Base-by-base conservation (phyloP, 2,888 invertebrate species). In the Pterostichus madidus region DNA sequence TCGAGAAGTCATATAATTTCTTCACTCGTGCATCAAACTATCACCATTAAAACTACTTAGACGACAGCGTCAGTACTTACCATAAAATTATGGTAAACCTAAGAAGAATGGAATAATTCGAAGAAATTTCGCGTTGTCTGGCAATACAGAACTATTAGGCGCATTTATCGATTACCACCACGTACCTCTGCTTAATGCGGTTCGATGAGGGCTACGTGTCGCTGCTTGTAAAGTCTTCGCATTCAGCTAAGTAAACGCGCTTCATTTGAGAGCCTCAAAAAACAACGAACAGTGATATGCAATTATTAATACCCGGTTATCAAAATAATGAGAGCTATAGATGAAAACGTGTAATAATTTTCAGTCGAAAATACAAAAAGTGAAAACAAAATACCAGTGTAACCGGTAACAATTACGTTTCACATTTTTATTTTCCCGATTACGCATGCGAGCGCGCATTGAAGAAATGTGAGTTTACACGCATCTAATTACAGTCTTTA, bases 401-500 rank as follows among this genome's bases (percentile, higher is more conserved):
- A 39, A 39, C 39, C 39, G 39, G 39, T 39, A 39, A 39, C 39
- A 39, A 39, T 39, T 39, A 39, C 39, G 56, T 59, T 76, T 76
- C 56, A 44, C 46, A 5, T 15, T 78, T 78, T 80, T 44, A 39
- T 68, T 80, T 68, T 49, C 39, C 46, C 35, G 31, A 32, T 79
- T 64, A 64, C 80, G 49, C 80, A 56, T 53, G 10, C 24, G 53
- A 52, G 80, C 35, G 64, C 64, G 61, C 44, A 39, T 39, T 46
- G 31, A 61, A 35, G 44, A 61, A 17, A 61, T 59, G 39, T 61
- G 17, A 59, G 77, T 68, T 61, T 80, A 52, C 52, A 44, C 44
- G 80, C 80, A 80, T 80, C 80, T 80, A 80, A 80, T 80, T 80
- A 80, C 59, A 53, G 52, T 24, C 6, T 44, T 75, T 84, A 84